Evolutionary conservation across 2,888 invertebrate genomes (phyloP), one percentile per base, ranked within the genome.

Genomic region (Hyppa rectilinea): DNA sequence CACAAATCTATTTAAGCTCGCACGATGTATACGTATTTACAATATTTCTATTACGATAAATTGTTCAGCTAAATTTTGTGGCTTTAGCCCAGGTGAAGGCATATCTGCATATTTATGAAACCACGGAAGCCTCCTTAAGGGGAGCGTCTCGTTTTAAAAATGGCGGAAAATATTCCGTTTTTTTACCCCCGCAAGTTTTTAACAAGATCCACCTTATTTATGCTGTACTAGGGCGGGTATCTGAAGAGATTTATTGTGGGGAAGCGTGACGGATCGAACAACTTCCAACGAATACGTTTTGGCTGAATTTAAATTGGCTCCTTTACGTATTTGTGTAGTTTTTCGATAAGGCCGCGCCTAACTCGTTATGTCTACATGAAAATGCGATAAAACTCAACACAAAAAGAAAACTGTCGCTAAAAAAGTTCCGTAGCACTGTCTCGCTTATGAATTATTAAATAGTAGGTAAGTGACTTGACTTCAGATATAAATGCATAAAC

Each of bases 61-160:
- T 95, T 94, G 92, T 90, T 81, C 88, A 85, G 91, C 91, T 94
- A 95, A 95, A 95, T 95, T 95, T 90, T 90, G 94, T 88, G 89
- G 93, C 90, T 92, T 93, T 92, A 91, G 89, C 93, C 92, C 95
- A 96, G 95, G 95, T 95, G 95, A 95, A 91, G 91, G 93, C 91
- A 95, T 95, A 95, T 95, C 95, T 95, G 94, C 94, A 95, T 95
- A 95, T 95, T 95, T 96, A 96, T 95, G 94, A 92, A 92, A 93
- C 92, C 91, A 91, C 90, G 92, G 91, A 93, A 93, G 90, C 91
- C 92, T 93, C 91, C 92, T 93, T 92, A 91, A 93, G 93, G 95
- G 94, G 94, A 92, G 92, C 90, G 89, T 89, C 91, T 92, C 88
- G 90, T 90, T 91, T 90, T 93, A 93, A 95, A 94, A 94, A 93